Percentiles rank a stretch among this genome's conserved stretches.
Evolutionary conservation across 2,113 vertebrate species (phyloP).

Genomic region (Paralichthys olivaceus): DNA sequence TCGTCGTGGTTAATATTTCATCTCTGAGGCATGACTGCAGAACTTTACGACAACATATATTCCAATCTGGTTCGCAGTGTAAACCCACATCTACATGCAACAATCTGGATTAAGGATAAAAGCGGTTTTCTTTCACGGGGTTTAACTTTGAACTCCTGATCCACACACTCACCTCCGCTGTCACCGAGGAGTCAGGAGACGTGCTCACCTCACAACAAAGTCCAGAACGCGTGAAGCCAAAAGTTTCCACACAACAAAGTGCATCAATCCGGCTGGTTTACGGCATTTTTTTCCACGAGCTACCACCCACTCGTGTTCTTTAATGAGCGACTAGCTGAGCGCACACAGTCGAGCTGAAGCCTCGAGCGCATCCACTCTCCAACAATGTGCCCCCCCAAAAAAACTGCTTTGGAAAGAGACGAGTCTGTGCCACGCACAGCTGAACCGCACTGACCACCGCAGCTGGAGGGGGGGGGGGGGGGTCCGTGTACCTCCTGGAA

Average conservation of each 20-base stretch:
- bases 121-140: no score
- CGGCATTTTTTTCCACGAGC: slow-evolving; percentile 63
- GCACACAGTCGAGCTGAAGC: slow-evolving; percentile 38
- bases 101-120: not conserved
- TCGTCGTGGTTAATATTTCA: slow-evolving; percentile 60
- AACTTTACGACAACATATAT: not conserved
- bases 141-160: slow-evolving; percentile 8
- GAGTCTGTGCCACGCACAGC: not conserved
- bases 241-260: not conserved
- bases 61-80: not conserved
- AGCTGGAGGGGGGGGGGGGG: not conserved
- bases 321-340: slow-evolving; percentile 16
- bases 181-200: slow-evolving; percentile 62
- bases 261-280: slow-evolving; percentile 33
- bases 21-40: slow-evolving; percentile 29
- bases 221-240: slow-evolving; percentile 21
- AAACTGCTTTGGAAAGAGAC: not conserved
- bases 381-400: slow-evolving; percentile 28
- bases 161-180: slow-evolving; percentile 76
- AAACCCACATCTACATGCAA: not conserved
- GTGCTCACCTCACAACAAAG: slow-evolving; percentile 45
- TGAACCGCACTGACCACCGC: not conserved
- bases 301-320: not conserved
- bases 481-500: not conserved
- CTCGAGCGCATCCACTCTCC: slow-evolving; percentile 62